phyloP scores from a whole-genome alignment of 2,888 invertebrate genomes.

The Netelia virgata region DNA sequence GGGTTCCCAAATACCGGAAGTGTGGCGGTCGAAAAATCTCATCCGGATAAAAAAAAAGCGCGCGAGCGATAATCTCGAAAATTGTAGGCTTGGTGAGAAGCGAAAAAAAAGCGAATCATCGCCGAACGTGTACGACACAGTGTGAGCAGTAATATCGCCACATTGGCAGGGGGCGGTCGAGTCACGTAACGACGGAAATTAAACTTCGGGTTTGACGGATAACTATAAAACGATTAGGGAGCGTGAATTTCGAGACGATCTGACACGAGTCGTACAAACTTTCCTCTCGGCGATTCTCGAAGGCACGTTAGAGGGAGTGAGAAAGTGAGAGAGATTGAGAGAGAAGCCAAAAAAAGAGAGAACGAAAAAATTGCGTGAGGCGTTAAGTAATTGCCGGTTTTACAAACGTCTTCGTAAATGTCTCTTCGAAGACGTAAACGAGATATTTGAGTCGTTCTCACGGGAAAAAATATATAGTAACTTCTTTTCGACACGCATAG shows the following conservation, averaged over 20 bases:
- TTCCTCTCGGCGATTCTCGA: neutral
- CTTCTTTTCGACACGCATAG: slow-evolving; percentile 31
- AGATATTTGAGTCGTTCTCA: neutral
- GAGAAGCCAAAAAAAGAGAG: neutral
- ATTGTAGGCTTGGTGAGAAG: slow-evolving; percentile 58
- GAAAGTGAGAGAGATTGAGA: neutral
- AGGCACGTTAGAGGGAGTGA: no score
- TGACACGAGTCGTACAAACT: slow-evolving; percentile 26
- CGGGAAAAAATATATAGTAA: neutral
- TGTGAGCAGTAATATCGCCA: slow-evolving; percentile 48
- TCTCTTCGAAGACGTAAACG: slow-evolving; percentile 40
- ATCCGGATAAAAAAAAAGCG: slow-evolving; percentile 15
- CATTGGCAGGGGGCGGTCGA: slow-evolving; percentile 55
- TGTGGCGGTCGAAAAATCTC: slow-evolving; percentile 3
- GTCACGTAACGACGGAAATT: slow-evolving; percentile 57
- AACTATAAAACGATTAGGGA: slow-evolving; percentile 62
- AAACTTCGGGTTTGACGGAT: slow-evolving; percentile 57
- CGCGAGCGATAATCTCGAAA: slow-evolving; percentile 62
- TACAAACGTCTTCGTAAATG: slow-evolving; percentile 12
- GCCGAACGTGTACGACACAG: slow-evolving; percentile 18
- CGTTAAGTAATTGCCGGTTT: slow-evolving; percentile 51
- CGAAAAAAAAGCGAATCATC: neutral
- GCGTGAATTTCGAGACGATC: slow-evolving; percentile 41
- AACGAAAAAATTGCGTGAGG: slow-evolving; percentile 28
- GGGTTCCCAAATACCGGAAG: slow-evolving; percentile 41